A percentile compares a stretch with the other conserved stretches of the same genome.
Conservation (phyloP, 1,140 invertebrate species). For the Drosophila pachea region DNA sequence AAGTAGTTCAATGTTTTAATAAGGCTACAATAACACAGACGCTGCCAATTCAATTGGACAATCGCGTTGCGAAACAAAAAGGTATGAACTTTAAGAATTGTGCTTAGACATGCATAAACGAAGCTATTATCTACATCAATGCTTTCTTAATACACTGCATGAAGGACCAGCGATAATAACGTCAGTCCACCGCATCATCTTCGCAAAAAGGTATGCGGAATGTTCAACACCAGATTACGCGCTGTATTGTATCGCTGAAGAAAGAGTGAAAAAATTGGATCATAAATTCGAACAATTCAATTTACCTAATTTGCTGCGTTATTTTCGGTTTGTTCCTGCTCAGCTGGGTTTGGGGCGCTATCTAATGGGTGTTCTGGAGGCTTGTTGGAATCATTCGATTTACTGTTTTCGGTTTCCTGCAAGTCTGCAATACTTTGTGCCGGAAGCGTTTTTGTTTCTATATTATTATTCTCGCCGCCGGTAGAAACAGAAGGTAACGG, state of each 20-base stretch:
- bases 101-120: slow-evolving; percentile 32
- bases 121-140: neutral
- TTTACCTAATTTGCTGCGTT: slow-evolving; percentile 27
- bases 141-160: slow-evolving; percentile 6
- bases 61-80: slow-evolving; percentile 47
- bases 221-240: neutral
- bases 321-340: slow-evolving; percentile 11
- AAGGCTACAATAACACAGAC: slow-evolving; percentile 54
- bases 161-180: slow-evolving; percentile 6
- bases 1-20: slow-evolving; percentile 54
- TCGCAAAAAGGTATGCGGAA: neutral
- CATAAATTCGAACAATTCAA: neutral
- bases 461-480: slow-evolving; percentile 6
- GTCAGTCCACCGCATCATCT: slow-evolving; percentile 8
- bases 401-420: slow-evolving; percentile 29
- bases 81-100: slow-evolving; percentile 37
- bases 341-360: slow-evolving; percentile 3
- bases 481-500: slow-evolving; percentile 44
- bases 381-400: slow-evolving; percentile 25
- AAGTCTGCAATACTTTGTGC: slow-evolving; percentile 18
- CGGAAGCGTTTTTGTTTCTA: slow-evolving; percentile 10
- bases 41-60: slow-evolving; percentile 70
- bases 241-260: slow-evolving; percentile 13
- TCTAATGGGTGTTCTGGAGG: slow-evolving; percentile 8
- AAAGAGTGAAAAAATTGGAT: neutral